These are phyloP conservation scores for Heterotis niloticus DNA, from an alignment of 2,113 vertebrate genomes.

Conservation along the genomic window DNA sequence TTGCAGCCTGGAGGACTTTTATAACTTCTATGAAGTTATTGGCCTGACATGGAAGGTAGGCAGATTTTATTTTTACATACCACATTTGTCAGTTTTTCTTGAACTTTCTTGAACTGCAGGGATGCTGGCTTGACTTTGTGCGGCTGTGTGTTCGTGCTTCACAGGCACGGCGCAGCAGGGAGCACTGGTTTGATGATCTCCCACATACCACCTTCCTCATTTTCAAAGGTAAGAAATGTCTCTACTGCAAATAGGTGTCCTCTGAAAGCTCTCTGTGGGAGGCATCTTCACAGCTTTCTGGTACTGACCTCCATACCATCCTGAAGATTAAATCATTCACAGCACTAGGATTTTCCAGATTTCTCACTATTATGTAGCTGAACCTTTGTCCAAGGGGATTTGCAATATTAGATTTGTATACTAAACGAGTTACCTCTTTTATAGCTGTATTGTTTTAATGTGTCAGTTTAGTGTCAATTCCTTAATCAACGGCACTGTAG, in stretches of 20 bases:
- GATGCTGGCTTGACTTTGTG: neutral
- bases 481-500: too few relatives aligned
- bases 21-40: constrained; percentile 91
- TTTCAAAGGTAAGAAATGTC: constrained; percentile 77
- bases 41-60: constrained; percentile 94
- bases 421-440: too few relatives aligned
- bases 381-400: too few relatives aligned
- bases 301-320: too few relatives aligned
- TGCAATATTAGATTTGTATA: too few relatives aligned
- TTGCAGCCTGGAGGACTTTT: constrained; percentile 87
- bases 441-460: too few relatives aligned
- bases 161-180: constrained; percentile 79
- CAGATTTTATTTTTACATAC: neutral
- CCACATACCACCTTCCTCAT: constrained; percentile 90
- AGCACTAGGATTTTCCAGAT: too few relatives aligned
- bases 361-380: too few relatives aligned
- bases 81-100: neutral
- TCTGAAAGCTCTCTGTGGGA: neutral
- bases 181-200: constrained; percentile 96
- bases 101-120: neutral
- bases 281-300: too few relatives aligned
- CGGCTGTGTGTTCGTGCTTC: constrained; percentile 16
- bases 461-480: too few relatives aligned
- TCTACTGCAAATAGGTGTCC: neutral
- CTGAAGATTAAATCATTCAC: too few relatives aligned